Evolutionary conservation across 2,888 invertebrate species (phyloP), one percentile per base, ranked within the genome.

Genomic region (Alloplasta piceator): DNA sequence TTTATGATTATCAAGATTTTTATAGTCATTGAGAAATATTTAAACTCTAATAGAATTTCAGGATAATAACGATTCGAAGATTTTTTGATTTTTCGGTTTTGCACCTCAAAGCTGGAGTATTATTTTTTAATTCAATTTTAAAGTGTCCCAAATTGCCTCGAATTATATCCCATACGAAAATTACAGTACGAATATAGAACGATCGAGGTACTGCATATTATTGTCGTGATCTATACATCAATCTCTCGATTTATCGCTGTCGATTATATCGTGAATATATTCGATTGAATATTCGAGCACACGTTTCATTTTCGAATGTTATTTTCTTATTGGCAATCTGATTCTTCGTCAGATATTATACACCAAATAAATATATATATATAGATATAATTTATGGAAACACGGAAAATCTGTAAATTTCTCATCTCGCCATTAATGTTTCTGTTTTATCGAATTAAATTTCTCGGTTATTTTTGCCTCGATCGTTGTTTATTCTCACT

Each of bases 211-310:
- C 7, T 16, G 14, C 6, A 39, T 71, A 14, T 72, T 14, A 60
- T 41, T 14, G 41, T 4, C 14, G 41, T n/a, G 7, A 5, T 48
- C 46, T 10, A 38, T 10, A 4, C 46, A 64, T 48, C 41, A 7
- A 3, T 12, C 16, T 26, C 16, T 10, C 48, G 6, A 6, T 26
- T 38, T 3, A 0, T 26, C 26, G 36, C 1, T 56, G 38, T 46
- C 63, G 68, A 72, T 72, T 72, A 68, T 63, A 61, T 36, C 14
- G 56, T 76, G 56, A 63, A 75, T 60, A 52, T 36, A 58, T 76
- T 38, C 48, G 56, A 67, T 76, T 67, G 36, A 58, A 73, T 14
- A 56, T 46, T 52, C 46, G 63, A 63, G 61, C 41, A 12, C 43
- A 26, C 61, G 50, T 80, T 63, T 46, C n/a, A 80, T 68, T 66